Base-by-base conservation (phyloP, 2,888 invertebrate species). In the Melieria omissa region DNA sequence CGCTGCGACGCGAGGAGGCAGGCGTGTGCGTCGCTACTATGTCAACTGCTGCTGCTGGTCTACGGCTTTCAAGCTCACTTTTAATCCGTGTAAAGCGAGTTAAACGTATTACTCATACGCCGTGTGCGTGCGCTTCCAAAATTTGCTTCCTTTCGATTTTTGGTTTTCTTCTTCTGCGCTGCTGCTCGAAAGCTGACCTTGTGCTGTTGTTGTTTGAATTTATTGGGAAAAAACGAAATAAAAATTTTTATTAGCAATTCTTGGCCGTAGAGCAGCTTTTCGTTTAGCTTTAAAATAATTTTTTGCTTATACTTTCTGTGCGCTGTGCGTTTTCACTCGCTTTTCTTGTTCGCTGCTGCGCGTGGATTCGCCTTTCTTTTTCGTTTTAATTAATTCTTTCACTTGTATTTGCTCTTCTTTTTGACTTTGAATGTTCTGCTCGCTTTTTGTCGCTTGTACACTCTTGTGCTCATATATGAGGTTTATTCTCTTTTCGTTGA, bases 401-500 rank as follows among this genome's bases (percentile, higher is more conserved):
- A 14, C 45, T 61, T 67, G 71, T 57, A 57, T 57, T 75, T 72
- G 42, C 60, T 71, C n/a, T 71, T 74, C 61, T 60, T 74, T 72
- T 74, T 76, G 64, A 77, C 76, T 77, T 66, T 65, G 47, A 46
- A 64, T 14, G 4, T 77, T 77, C 72, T 75, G 76, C 76, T 66
- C 73, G 49, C 44, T 44, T 67, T 72, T 78, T 76, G 76, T 75
- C 78, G 78, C 78, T 75, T 76, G 78, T 72, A 65, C 65, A 61
- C 71, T 79, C 69, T 78, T 76, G 69, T 72, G 71, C 74, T 70
- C 63, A 75, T 47, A 45, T 71, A 68, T 58, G 29, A 29, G 29
- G 29, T 29, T 29, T 29, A 29, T 29, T 29, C 29, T 29, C 29
- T 52, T 75, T 58, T 74, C 71, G 72, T 63, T 77, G 49, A 14